Conservation (phyloP, 2,888 invertebrate genomes). For the Melipona bicolor region DNA sequence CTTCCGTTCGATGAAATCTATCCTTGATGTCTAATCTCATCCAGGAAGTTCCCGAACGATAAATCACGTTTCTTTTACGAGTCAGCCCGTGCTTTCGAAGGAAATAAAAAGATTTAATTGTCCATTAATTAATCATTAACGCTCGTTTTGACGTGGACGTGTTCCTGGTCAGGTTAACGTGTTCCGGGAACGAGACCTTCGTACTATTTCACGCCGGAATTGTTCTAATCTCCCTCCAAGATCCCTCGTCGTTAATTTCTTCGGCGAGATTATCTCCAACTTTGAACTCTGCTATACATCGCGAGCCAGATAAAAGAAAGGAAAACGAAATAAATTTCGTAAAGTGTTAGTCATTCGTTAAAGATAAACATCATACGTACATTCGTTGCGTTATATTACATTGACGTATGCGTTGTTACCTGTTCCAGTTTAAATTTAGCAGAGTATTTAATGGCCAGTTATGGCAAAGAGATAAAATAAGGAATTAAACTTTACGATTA, state of each 20-base stretch:
- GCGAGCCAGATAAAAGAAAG: neutral
- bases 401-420: too few relatives aligned
- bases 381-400: too few relatives aligned
- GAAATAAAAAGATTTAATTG: constrained; percentile 7
- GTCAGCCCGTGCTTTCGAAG: neutral
- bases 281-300: neutral
- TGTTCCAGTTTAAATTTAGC: too few relatives aligned
- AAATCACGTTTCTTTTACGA: constrained; percentile 5
- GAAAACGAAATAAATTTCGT: too few relatives aligned
- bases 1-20: neutral
- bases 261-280: neutral
- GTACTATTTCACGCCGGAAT: neutral
- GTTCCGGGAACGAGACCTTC: constrained; percentile 4
- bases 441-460: too few relatives aligned
- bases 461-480: too few relatives aligned
- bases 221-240: neutral
- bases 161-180: neutral
- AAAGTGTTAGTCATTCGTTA: too few relatives aligned
- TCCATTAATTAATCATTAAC: neutral
- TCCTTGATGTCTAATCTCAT: neutral
- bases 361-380: neutral
- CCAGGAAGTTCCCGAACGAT: constrained; percentile 4
- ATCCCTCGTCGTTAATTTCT: neutral
- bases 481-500: too few relatives aligned
- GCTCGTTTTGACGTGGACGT: neutral